A percentile compares a stretch with the other conserved stretches of the same genome.
Evolutionary conservation across 1,140 invertebrate species (phyloP).

Genomic region (Zaprionus davidi): DNA sequence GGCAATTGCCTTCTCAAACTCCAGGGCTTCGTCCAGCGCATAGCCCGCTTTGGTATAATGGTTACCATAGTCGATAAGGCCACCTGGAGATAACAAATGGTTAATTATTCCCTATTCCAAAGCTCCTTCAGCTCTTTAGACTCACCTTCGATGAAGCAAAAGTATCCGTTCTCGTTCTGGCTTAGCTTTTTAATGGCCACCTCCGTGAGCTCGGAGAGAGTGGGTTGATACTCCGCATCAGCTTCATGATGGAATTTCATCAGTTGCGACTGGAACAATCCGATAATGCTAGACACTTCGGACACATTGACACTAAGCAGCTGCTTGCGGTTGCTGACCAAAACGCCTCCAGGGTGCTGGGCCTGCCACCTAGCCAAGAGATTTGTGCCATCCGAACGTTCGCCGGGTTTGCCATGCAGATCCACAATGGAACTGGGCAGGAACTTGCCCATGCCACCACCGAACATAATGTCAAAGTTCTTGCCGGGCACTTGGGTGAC

Average conservation of each 20-base stretch:
- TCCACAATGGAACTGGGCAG: constrained; percentile 85
- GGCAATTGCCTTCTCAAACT: constrained; percentile 87
- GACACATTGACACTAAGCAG: constrained; percentile 79
- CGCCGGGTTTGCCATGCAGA: constrained; percentile 85
- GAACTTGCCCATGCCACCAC: constrained; percentile 88
- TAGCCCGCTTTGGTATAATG: constrained; percentile 85
- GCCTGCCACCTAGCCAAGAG: constrained; percentile 85
- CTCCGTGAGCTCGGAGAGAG: constrained; percentile 91
- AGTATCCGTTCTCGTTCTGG: constrained; percentile 89
- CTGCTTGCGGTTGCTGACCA: constrained; percentile 87
- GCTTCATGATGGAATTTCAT: constrained; percentile 85
- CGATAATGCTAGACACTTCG: constrained; percentile 85
- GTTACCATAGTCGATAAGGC: constrained; percentile 88
- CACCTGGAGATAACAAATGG: constrained; percentile 67
- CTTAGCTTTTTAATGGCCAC: constrained; percentile 88
- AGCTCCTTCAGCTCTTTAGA: background rate
- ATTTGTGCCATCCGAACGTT: constrained; percentile 85
- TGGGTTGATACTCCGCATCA: constrained; percentile 85
- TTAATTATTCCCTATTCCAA: background rate
- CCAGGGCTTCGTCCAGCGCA: constrained; percentile 87
- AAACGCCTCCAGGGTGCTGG: constrained; percentile 67
- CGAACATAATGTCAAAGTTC: constrained; percentile 87
- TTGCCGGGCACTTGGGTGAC: constrained; percentile 86
- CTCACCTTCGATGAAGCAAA: constrained; percentile 88
- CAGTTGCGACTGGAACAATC: constrained; percentile 85